Conservation (phyloP, 2,888 invertebrate species). For the Acleris emargana region DNA sequence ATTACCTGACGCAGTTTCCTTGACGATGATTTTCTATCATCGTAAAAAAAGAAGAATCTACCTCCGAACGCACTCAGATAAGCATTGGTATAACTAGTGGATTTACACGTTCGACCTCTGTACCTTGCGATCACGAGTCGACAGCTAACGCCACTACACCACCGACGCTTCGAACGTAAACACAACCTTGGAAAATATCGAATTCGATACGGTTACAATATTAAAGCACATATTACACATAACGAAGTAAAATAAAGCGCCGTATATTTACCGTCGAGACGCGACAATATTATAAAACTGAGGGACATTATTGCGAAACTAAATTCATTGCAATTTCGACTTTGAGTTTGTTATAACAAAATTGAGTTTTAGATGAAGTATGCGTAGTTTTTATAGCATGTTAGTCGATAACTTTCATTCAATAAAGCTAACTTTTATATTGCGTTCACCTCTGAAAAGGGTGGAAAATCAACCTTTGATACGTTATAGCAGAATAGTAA, state of each 20-base stretch:
- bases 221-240: constrained; percentile 11
- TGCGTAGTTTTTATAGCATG: constrained; percentile 2
- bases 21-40: no score
- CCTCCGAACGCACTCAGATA: no score
- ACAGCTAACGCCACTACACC: no score
- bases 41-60: no score
- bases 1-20: no score
- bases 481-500: not conserved
- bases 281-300: constrained; percentile 30
- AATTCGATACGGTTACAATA: not conserved
- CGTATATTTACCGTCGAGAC: constrained; percentile 23
- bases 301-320: constrained; percentile 24
- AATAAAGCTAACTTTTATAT: constrained; percentile 27
- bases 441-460: constrained; percentile 17
- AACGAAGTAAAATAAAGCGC: constrained; percentile 21
- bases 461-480: constrained; percentile 14
- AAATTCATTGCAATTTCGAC: not conserved
- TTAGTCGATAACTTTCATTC: constrained; percentile 27
- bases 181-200: not conserved
- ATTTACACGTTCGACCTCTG: no score
- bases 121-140: no score
- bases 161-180: not conserved
- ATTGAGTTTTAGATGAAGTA: not conserved
- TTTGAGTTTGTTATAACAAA: not conserved
- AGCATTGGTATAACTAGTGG: no score